Evolutionary conservation across 2,797 vertebrate species (phyloP).

Genomic region (Buphagus erythrorhynchus): DNA sequence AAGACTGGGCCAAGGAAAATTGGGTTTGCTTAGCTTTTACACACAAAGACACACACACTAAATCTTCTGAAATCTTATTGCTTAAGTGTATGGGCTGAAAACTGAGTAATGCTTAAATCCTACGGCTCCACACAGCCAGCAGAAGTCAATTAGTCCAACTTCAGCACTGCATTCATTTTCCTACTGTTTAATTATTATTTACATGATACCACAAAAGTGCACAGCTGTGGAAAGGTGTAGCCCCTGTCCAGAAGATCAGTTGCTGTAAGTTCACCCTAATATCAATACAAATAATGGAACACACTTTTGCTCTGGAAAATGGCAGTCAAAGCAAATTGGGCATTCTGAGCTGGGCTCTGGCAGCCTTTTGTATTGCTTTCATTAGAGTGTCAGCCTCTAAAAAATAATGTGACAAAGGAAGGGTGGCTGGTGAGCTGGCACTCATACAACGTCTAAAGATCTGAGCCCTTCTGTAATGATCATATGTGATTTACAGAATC

Average conservation of each 20-base stretch:
- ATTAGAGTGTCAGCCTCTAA: conserved; percentile 68
- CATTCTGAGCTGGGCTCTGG: conserved; percentile 65
- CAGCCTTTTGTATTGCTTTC: conserved; percentile 70
- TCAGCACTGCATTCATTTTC: neutral
- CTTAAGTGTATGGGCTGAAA: conserved; percentile 27
- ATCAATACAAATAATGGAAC: conserved; percentile 35
- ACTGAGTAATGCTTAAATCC: neutral
- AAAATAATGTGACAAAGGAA: conserved; percentile 67
- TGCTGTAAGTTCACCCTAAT: neutral
- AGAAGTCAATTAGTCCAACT: neutral
- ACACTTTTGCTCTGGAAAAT: conserved; percentile 55
- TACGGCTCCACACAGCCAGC: neutral
- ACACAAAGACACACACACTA: neutral
- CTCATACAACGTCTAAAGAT: conserved; percentile 51
- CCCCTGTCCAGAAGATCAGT: conserved; percentile 1
- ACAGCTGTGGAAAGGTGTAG: neutral
- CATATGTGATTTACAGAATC: conserved; percentile 65
- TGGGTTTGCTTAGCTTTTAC: neutral
- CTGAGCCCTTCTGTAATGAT: conserved; percentile 60
- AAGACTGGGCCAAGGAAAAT: conserved; percentile 20
- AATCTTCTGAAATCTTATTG: conserved; percentile 1
- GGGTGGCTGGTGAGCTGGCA: conserved; percentile 63
- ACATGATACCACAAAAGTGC: neutral
- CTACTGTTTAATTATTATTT: neutral
- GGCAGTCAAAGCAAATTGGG: conserved; percentile 70